Percentiles rank a stretch among this genome's conserved stretches.
Evolutionary conservation across 2,797 vertebrate genomes (phyloP).

Genomic region (Alectoris magna): DNA sequence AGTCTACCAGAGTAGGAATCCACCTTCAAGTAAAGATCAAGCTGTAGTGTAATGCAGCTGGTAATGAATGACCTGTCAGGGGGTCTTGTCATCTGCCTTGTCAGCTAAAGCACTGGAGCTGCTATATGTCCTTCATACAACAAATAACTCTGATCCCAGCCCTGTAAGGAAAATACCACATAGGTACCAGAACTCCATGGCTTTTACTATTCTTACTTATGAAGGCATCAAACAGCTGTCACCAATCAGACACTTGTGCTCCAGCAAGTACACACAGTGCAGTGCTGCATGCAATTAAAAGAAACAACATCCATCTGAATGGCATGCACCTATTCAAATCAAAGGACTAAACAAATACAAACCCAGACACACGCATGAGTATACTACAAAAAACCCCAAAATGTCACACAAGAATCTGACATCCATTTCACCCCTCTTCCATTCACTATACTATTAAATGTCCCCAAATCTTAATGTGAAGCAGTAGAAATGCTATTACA

Average conservation of each 20-base stretch:
- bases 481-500: neutral
- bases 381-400: neutral
- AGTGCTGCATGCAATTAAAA: neutral
- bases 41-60: neutral
- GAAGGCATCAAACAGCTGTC: neutral
- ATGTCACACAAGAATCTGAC: neutral
- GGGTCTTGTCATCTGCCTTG: neutral
- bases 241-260: fast-evolving
- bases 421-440: neutral
- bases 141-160: neutral
- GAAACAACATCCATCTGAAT: neutral
- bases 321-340: neutral
- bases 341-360: neutral
- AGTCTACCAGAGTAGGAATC: neutral
- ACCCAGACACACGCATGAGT: fast-evolving
- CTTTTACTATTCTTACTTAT: neutral
- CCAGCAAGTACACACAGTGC: neutral
- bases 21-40: neutral
- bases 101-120: neutral
- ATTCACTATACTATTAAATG: neutral
- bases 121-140: neutral
- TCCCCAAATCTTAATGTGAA: neutral
- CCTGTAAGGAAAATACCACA: neutral
- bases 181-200: fast-evolving
- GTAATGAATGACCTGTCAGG: neutral